phyloP scores from a whole-genome alignment of 2,113 vertebrate species.

The Poicephalus meyeri region DNA sequence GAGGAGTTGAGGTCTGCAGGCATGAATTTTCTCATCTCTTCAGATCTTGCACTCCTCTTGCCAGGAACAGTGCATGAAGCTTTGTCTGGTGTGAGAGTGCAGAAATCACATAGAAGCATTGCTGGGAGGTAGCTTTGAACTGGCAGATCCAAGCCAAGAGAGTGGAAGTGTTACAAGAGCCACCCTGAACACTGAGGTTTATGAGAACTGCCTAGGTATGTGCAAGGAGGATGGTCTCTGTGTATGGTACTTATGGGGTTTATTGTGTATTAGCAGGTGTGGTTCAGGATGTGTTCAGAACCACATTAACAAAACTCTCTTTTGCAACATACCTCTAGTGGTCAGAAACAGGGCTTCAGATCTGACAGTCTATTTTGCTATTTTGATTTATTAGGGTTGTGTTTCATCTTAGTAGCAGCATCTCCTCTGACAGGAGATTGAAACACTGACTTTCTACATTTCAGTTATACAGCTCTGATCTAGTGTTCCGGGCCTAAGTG shows the following conservation, averaged over 20 bases:
- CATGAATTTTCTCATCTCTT: neutral
- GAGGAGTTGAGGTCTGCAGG: neutral
- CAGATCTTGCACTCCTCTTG: neutral
- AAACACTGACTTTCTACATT: neutral
- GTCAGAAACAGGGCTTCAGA: neutral
- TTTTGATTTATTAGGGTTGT: neutral
- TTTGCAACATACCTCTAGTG: neutral
- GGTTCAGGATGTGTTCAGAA: neutral
- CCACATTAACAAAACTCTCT: neutral
- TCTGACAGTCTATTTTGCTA: neutral
- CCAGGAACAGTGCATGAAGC: neutral
- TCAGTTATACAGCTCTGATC: neutral
- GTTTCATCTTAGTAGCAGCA: neutral
- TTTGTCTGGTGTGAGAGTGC: neutral
- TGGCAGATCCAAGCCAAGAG: neutral
- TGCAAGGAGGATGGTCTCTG: neutral
- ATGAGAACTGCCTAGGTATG: neutral
- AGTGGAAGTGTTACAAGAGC: neutral
- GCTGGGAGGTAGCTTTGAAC: neutral
- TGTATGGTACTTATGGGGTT: fast-evolving
- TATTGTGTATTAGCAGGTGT: neutral
- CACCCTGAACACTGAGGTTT: neutral
- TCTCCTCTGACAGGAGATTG: neutral
- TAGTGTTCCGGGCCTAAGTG: neutral
- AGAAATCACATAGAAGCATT: neutral